Percentiles rank a stretch among this genome's conserved stretches.
phyloP scores from a whole-genome alignment of 2,888 invertebrate genomes.

The Nemapogon koenigi region DNA sequence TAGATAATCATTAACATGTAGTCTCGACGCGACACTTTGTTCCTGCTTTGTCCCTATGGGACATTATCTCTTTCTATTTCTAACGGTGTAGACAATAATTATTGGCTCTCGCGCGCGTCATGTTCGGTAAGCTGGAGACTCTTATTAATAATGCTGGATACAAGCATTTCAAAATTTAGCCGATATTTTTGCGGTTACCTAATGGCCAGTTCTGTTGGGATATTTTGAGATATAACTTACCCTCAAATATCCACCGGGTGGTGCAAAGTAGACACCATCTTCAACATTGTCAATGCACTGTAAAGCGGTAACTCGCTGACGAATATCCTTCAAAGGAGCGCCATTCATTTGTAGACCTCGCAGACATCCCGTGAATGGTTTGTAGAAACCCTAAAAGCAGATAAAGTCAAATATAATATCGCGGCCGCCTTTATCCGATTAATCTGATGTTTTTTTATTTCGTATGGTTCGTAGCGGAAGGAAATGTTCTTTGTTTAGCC shows the following conservation, averaged over 20 bases:
- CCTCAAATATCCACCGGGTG: constrained; percentile 77
- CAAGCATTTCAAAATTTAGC: no score
- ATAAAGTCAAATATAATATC: no score
- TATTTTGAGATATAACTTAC: constrained; percentile 28
- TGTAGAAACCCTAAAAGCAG: constrained; percentile 64
- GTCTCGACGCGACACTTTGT: background rate
- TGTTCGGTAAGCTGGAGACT: no score
- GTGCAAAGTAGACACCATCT: constrained; percentile 88
- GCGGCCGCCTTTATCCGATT: no score
- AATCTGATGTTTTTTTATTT: no score
- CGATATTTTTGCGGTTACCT: no score
- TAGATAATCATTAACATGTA: background rate
- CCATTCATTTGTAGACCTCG: constrained; percentile 77
- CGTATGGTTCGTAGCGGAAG: no score
- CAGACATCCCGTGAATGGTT: constrained; percentile 85
- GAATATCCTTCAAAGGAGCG: constrained; percentile 67
- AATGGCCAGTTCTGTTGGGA: no score
- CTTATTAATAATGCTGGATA: no score
- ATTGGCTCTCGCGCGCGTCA: no score
- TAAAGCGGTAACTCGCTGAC: constrained; percentile 67
- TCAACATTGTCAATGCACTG: constrained; percentile 79
- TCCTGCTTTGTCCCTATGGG: no score
- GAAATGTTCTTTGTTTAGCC: no score
- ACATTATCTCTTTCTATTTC: background rate
- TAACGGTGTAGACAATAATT: background rate